Percentiles rank a stretch among this genome's conserved stretches.
Conservation (phyloP, 2,888 invertebrate genomes). For the Plebejus anna region DNA sequence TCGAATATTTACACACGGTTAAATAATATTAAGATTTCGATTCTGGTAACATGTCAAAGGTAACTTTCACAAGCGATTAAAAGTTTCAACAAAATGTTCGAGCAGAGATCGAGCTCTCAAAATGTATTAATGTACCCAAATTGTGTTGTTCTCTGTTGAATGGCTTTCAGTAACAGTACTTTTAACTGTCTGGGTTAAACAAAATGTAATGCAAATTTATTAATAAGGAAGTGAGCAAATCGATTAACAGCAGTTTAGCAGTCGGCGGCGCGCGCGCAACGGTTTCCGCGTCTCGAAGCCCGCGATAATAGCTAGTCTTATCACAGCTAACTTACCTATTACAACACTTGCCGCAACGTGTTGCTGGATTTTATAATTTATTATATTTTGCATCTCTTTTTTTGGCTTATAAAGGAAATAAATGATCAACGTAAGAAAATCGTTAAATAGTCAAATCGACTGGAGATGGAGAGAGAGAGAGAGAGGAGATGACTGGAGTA, state of each 20-base stretch:
- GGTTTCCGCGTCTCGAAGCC: conserved; percentile 13
- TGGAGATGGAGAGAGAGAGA: no score
- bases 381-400: neutral
- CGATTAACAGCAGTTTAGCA: conserved; percentile 7
- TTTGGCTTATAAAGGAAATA: neutral
- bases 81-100: neutral
- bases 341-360: neutral
- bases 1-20: neutral
- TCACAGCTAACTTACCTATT: conserved; percentile 10
- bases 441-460: neutral
- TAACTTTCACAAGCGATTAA: conserved; percentile 9
- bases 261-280: neutral
- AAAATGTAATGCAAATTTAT: conserved; percentile 19
- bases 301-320: neutral
- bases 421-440: neutral
- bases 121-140: neutral
- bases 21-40: neutral
- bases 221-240: conserved; percentile 17
- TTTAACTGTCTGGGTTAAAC: conserved; percentile 1
- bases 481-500: neutral
- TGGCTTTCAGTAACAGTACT: neutral
- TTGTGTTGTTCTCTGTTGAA: neutral
- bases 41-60: conserved; percentile 2
- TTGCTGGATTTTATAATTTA: neutral
- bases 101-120: neutral